phyloP scores from a whole-genome alignment of 2,113 vertebrate genomes.

The Silurus meridionalis region DNA sequence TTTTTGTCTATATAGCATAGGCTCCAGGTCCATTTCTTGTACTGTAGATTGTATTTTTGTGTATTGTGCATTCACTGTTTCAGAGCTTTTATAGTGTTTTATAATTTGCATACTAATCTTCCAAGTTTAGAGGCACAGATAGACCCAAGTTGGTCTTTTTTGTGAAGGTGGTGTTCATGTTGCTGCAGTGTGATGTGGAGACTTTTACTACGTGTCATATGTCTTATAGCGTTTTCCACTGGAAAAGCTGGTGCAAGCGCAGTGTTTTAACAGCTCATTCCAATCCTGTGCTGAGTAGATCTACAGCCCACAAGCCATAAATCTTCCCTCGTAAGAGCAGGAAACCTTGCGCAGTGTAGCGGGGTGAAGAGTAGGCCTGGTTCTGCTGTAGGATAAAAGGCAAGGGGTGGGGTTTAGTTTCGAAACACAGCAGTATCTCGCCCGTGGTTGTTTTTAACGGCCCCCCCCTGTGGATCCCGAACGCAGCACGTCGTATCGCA shows the following conservation, averaged over 20 bases:
- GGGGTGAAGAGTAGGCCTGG: slow-evolving; percentile 3
- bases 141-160: neutral
- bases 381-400: neutral
- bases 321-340: slow-evolving; percentile 48
- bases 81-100: neutral
- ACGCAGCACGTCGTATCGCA: neutral
- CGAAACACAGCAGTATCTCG: neutral
- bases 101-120: neutral
- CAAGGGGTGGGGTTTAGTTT: neutral
- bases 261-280: slow-evolving; percentile 47
- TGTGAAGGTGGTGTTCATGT: neutral
- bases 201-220: neutral
- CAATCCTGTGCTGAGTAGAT: slow-evolving; percentile 44
- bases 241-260: neutral
- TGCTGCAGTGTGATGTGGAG: neutral
- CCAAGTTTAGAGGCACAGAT: no score
- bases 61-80: neutral
- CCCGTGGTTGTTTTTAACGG: neutral
- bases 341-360: slow-evolving; percentile 38
- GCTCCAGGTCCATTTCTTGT: neutral
- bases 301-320: slow-evolving; percentile 44
- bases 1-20: no score
- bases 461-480: neutral
- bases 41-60: neutral
- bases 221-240: neutral